Evolutionary conservation across 2,888 invertebrate genomes (phyloP).

Genomic region (Bombyx huttoni): DNA sequence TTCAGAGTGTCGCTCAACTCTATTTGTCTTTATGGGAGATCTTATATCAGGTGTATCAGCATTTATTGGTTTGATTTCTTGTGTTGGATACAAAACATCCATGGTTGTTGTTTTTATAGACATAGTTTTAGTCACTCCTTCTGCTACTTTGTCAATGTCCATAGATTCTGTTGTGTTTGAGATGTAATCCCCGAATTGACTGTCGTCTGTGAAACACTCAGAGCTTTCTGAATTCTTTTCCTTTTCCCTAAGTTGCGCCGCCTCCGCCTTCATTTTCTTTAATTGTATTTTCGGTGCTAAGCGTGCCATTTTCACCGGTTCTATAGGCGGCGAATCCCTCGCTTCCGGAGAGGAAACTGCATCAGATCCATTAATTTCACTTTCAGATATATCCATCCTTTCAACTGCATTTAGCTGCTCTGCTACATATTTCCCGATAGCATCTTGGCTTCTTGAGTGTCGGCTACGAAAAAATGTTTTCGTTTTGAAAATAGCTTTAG

Average conservation of each 20-base stretch:
- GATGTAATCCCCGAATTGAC: slow-evolving; percentile 12
- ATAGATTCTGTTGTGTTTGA: slow-evolving; percentile 11
- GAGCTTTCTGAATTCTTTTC: slow-evolving; percentile 16
- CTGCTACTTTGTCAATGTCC: slow-evolving; percentile 6
- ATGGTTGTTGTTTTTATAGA: slow-evolving; percentile 11
- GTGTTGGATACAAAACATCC: slow-evolving; percentile 40
- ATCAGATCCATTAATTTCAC: slow-evolving; percentile 53
- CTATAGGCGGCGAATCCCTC: slow-evolving; percentile 53
- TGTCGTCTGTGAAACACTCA: slow-evolving; percentile 7
- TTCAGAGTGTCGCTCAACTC: not conserved
- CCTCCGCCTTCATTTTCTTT: slow-evolving; percentile 66
- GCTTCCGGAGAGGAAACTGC: slow-evolving; percentile 46
- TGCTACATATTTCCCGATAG: slow-evolving; percentile 66
- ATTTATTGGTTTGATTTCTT: slow-evolving; percentile 40
- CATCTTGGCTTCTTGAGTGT: slow-evolving; percentile 68
- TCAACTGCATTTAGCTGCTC: slow-evolving; percentile 62
- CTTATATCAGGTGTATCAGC: slow-evolving; percentile 13
- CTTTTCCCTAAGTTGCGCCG: slow-evolving; percentile 43
- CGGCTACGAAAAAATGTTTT: slow-evolving; percentile 71
- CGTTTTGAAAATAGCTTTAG: slow-evolving; percentile 67
- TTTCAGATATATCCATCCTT: slow-evolving; percentile 51
- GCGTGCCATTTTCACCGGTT: slow-evolving; percentile 70
- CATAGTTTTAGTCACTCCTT: slow-evolving; percentile 7
- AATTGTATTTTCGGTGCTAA: slow-evolving; percentile 67
- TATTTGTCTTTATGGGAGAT: not conserved